phyloP scores from a whole-genome alignment of 2,113 vertebrate species.

The Hydropotes inermis region DNA sequence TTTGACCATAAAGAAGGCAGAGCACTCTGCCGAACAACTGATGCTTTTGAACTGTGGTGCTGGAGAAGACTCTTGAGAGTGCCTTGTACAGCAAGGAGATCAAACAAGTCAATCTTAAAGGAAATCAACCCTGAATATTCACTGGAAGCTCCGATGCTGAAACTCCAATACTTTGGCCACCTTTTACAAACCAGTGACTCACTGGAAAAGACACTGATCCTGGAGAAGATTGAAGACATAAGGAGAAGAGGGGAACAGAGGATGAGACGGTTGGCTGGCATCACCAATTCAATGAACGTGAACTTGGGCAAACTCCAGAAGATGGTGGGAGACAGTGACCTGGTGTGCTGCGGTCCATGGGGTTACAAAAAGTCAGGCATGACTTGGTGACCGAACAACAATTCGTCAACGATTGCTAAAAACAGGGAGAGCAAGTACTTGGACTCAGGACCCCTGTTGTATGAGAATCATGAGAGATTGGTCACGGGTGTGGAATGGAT shows the following conservation, averaged over 20 bases:
- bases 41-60: not conserved
- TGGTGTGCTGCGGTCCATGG: not conserved
- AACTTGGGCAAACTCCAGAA: not conserved
- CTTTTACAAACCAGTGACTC: not conserved
- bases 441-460: not conserved
- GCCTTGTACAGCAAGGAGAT: not conserved
- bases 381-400: not conserved
- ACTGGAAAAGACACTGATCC: not conserved
- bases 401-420: not conserved
- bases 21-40: fast-evolving
- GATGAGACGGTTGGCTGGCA: not conserved
- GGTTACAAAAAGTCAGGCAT: not conserved
- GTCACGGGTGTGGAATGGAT: not conserved
- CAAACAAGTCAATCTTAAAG: not conserved
- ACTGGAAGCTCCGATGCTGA: not conserved
- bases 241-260: not conserved
- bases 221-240: not conserved
- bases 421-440: not conserved
- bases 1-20: not conserved
- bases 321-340: not conserved
- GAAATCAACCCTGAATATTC: not conserved
- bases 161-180: not conserved
- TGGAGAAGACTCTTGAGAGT: not conserved
- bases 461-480: not conserved
- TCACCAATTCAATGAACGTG: not conserved